Evolutionary conservation across 2,113 vertebrate species (phyloP).

Genomic region (Turnix velox): DNA sequence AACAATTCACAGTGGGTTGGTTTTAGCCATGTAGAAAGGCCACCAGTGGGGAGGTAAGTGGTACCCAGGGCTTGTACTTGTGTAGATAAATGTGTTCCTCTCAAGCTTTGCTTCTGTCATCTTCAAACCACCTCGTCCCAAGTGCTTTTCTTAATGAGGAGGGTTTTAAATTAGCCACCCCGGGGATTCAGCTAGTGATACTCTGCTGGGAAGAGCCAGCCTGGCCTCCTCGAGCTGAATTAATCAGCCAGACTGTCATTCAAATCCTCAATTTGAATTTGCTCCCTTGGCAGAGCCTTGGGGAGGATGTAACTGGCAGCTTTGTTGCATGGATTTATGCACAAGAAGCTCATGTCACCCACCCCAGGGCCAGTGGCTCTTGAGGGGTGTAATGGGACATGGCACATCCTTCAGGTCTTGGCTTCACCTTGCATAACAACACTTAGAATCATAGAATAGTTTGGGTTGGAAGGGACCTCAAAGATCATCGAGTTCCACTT

Average conservation of each 20-base stretch:
- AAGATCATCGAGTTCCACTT: too few species aligned
- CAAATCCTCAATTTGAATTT: not conserved
- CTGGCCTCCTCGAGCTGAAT: not conserved
- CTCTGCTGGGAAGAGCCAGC: not conserved
- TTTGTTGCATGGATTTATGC: too few species aligned
- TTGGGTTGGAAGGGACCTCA: too few species aligned
- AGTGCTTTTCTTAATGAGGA: slow-evolving; percentile 17
- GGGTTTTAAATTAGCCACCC: not conserved
- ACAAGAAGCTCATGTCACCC: not conserved
- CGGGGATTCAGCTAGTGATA: not conserved
- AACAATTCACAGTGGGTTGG: not conserved
- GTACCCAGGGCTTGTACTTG: not conserved
- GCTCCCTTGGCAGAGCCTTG: not conserved
- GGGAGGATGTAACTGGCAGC: not conserved
- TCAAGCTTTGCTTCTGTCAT: not conserved
- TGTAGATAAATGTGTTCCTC: not conserved
- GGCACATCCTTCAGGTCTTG: not conserved
- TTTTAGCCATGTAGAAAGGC: not conserved
- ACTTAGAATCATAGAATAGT: too few species aligned
- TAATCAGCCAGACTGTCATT: slow-evolving; percentile 22
- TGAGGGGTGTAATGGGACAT: fast-evolving
- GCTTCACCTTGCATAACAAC: not conserved
- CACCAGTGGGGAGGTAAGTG: not conserved
- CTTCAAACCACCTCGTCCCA: not conserved
- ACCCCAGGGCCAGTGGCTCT: fast-evolving